A percentile compares a stretch with the other conserved stretches of the same genome.
These are phyloP conservation scores for Tetraodon nigroviridis DNA, from an alignment of 2,113 vertebrate genomes.

Conservation along the genomic window DNA sequence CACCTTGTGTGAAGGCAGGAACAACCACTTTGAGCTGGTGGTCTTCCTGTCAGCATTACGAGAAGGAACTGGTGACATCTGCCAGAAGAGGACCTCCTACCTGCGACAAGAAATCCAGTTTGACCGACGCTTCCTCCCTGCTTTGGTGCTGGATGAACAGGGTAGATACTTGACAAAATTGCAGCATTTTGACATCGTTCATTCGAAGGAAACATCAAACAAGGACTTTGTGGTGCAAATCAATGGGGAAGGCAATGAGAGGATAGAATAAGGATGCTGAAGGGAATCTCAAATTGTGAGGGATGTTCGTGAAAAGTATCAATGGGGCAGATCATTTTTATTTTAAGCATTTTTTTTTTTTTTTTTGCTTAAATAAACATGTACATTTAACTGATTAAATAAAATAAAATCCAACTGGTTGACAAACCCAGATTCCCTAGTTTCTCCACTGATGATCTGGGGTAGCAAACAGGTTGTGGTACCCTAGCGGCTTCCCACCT, in stretches of 20 bases:
- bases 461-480: not conserved
- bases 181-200: slow-evolving; percentile 85
- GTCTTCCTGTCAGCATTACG: slow-evolving; percentile 89
- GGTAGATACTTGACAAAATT: slow-evolving; percentile 85
- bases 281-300: not conserved
- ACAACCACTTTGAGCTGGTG: slow-evolving; percentile 86
- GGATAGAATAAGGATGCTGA: slow-evolving; percentile 57
- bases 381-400: slow-evolving; percentile 16
- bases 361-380: slow-evolving; percentile 14
- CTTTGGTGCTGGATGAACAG: slow-evolving; percentile 74
- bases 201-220: slow-evolving; percentile 77
- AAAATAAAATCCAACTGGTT: not conserved
- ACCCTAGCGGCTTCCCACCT: not conserved
- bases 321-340: slow-evolving; percentile 16
- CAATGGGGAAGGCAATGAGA: slow-evolving; percentile 81
- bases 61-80: slow-evolving; percentile 89
- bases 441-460: slow-evolving; percentile 1
- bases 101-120: slow-evolving; percentile 87
- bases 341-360: slow-evolving; percentile 3
- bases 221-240: slow-evolving; percentile 87
- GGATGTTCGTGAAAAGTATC: not conserved
- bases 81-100: slow-evolving; percentile 94
- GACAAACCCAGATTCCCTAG: not conserved
- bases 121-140: slow-evolving; percentile 79
- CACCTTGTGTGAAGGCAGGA: slow-evolving; percentile 76